Evolutionary conservation across 2,113 vertebrate genomes (phyloP), one percentile per base, ranked within the genome.

Genomic region (Elaphurus davidianus): DNA sequence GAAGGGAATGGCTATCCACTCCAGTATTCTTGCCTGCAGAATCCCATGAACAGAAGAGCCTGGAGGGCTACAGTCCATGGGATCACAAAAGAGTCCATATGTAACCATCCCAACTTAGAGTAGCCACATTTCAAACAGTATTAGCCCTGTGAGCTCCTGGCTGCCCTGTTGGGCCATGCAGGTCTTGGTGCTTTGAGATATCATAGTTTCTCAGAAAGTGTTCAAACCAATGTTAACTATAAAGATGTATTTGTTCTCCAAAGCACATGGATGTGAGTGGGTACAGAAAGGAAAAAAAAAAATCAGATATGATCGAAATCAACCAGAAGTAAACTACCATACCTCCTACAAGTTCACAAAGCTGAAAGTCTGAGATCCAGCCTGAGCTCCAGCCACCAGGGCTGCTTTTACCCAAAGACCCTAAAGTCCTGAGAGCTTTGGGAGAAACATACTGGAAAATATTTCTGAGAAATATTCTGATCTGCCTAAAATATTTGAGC

Each of bases 81-180:
- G 10, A 40, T 74, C n/a, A 74, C n/a, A 40, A 36, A 71, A 74
- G n/a, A 40, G n/a, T 74, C 67, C 67, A 6, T 12, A 36, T 0
- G 4, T 52, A 30, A 25, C 40, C 52, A 0, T 71, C 84, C 67
- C 47, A 64, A 15, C 21, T 40, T 27, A 43, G 13, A 87, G 40
- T 13, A 14, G 50, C 17, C 40, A 12, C 87, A 43, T 52, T 14
- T 52, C 27, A 83, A 59, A 83, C 16, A 3, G 17, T 10, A 54
- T 23, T 28, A 4, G 15, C 43, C 27, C 19, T 16, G 0, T 25
- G 28, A 30, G 30, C 16, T 27, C 19, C 30, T 1, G 11, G 79
- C 30, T 36, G 21, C n/a, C 27, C 16, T 36, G 0, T 0, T 13
- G 12, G 59, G 28, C 25, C 19, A 33, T 2, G 28, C 43, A 43